Conservation (phyloP, 23 tunicate species). For the Phallusia fumigata region DNA sequence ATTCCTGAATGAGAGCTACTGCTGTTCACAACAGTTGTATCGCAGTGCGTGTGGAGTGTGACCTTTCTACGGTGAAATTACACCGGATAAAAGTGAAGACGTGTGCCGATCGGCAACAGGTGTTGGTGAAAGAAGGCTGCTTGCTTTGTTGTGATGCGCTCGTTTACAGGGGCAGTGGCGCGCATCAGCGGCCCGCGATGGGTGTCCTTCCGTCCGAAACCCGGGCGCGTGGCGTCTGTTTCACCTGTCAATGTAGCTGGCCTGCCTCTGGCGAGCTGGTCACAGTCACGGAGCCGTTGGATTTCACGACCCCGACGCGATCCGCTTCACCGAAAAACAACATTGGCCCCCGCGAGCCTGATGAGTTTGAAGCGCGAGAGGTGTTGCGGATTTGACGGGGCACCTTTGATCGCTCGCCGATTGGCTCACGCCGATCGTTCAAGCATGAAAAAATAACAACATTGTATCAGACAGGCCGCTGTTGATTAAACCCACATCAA, state of each 20-base stretch:
- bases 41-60: constrained; percentile 7
- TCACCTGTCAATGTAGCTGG: not conserved
- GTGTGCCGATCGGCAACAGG: constrained; percentile 11
- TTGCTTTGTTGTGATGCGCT: constrained; percentile 24
- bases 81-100: constrained; percentile 7
- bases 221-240: constrained; percentile 13
- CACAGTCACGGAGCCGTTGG: constrained; percentile 14
- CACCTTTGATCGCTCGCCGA: constrained; percentile 3
- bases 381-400: constrained; percentile 10
- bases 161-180: constrained; percentile 17
- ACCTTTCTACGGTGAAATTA: constrained; percentile 12
- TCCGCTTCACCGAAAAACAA: not conserved
- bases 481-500: not conserved
- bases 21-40: not conserved
- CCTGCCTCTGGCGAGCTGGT: not conserved
- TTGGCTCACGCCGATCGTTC: not conserved
- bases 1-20: constrained; percentile 4
- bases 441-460: constrained; percentile 17
- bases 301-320: not conserved
- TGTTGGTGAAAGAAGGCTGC: constrained; percentile 8
- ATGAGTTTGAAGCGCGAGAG: not conserved
- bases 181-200: constrained; percentile 12
- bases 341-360: not conserved
- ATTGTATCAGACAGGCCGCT: constrained; percentile 13
- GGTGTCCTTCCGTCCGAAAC: constrained; percentile 12